phyloP scores from a whole-genome alignment of 2,113 vertebrate species.

The Chlorodrepanis virens region DNA sequence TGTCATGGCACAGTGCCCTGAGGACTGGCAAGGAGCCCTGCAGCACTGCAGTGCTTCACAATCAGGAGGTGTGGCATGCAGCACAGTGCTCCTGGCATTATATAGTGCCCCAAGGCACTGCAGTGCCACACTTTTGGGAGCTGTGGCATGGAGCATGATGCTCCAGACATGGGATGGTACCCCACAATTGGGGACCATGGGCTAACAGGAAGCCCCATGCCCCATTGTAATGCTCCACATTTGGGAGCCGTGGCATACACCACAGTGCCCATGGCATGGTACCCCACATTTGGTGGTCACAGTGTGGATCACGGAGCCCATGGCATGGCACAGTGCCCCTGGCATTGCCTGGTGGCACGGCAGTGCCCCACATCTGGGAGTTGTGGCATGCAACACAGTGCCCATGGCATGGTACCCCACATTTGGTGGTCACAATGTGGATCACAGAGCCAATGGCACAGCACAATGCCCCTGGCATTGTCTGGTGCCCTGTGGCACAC shows the following conservation, averaged over 20 bases:
- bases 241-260: background rate
- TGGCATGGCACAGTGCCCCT: accelerated
- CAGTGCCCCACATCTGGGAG: background rate
- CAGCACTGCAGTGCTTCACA: background rate
- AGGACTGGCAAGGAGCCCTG: background rate
- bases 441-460: accelerated
- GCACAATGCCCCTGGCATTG: accelerated
- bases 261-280: background rate
- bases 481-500: background rate
- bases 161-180: background rate
- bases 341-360: background rate
- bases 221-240: background rate
- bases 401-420: background rate
- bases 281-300: background rate
- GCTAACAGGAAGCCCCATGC: accelerated
- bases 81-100: background rate
- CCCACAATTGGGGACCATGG: background rate
- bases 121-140: background rate
- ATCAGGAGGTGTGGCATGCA: background rate
- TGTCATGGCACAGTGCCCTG: background rate
- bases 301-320: accelerated
- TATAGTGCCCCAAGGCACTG: background rate
- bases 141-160: background rate
- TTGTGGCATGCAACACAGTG: background rate
- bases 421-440: background rate